Percentiles rank a stretch among this genome's conserved stretches.
These are phyloP conservation scores for Priocnemis perturbator DNA, from an alignment of 2,888 invertebrate genomes.

Conservation along the genomic window DNA sequence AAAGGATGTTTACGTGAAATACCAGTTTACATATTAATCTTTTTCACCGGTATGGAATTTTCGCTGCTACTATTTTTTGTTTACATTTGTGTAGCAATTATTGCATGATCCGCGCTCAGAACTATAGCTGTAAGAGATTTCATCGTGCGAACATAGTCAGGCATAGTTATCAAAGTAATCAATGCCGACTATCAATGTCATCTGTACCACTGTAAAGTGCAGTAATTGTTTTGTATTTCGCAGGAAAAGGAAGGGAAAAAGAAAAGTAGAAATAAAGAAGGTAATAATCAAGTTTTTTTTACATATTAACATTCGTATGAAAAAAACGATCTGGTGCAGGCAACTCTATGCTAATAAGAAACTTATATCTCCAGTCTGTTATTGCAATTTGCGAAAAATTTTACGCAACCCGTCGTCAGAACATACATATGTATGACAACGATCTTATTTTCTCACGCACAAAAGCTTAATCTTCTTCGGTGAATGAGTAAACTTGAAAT, in stretches of 20 bases:
- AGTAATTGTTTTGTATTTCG: slow-evolving; percentile 69
- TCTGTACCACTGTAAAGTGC: slow-evolving; percentile 17
- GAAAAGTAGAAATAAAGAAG: slow-evolving; percentile 93
- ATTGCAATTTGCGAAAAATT: background rate
- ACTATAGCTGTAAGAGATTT: slow-evolving; percentile 22
- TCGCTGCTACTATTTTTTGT: too few species aligned
- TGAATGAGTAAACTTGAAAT: too few species aligned
- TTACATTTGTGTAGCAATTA: slow-evolving; percentile 13
- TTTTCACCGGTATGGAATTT: background rate
- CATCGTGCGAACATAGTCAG: slow-evolving; percentile 19
- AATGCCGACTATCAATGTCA: slow-evolving; percentile 9
- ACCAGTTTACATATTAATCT: too few species aligned
- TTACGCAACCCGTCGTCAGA: too few species aligned
- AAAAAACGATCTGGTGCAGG: background rate
- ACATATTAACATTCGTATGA: background rate
- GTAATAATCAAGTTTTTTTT: slow-evolving; percentile 75
- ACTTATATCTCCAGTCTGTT: background rate
- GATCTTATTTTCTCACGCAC: too few species aligned
- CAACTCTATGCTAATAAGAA: background rate
- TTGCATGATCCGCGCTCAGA: slow-evolving; percentile 30
- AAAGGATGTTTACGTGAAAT: too few species aligned
- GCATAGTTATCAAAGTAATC: slow-evolving; percentile 22
- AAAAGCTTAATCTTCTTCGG: too few species aligned
- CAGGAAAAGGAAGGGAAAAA: slow-evolving; percentile 92
- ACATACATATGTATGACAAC: too few species aligned